Conservation (phyloP, 2,797 vertebrate species). For the Amazona ochrocephala region DNA sequence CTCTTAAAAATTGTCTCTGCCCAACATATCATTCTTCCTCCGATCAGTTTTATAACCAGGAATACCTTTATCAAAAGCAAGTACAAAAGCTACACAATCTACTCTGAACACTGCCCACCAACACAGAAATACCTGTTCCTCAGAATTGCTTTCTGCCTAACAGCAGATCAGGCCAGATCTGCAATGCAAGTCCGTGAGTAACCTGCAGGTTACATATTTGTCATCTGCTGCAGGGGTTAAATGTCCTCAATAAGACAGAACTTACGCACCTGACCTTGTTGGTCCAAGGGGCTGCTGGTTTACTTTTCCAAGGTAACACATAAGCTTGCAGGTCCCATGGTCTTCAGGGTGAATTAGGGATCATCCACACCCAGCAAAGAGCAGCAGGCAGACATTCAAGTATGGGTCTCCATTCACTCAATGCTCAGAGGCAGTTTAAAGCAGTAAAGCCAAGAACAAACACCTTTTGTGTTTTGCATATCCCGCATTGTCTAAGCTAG, state of each 20-base stretch:
- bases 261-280: neutral
- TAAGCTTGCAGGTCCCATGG: neutral
- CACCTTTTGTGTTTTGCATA: neutral
- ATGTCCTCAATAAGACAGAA: fast-evolving
- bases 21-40: neutral
- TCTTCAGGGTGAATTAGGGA: neutral
- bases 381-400: neutral
- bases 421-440: neutral
- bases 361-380: neutral
- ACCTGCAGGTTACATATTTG: neutral
- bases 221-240: neutral
- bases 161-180: neutral
- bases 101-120: neutral
- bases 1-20: neutral
- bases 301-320: neutral
- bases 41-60: neutral
- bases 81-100: neutral
- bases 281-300: neutral
- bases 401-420: neutral
- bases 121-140: neutral
- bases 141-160: neutral
- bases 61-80: neutral
- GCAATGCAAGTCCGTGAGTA: neutral
- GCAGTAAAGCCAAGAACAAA: neutral
- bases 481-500: neutral